Conservation (phyloP, 2,113 vertebrate genomes). For the Zosterops pallidus region DNA sequence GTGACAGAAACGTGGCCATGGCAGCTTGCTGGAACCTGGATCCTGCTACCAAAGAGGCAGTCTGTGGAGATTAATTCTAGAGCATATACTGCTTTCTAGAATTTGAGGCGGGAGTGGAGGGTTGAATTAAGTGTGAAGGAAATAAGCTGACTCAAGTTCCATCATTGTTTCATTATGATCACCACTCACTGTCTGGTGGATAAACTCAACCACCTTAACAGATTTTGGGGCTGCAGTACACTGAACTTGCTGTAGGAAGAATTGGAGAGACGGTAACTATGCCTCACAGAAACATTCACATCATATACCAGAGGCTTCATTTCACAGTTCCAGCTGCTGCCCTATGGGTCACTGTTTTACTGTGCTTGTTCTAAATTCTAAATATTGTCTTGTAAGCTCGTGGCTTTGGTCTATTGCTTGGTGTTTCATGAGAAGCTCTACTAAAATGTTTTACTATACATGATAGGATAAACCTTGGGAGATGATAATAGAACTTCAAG, state of each 20-base stretch:
- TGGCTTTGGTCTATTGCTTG: background rate
- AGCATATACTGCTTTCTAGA: background rate
- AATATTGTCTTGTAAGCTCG: background rate
- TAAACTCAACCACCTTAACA: background rate
- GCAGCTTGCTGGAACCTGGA: background rate
- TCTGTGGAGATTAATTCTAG: background rate
- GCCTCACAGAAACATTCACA: background rate
- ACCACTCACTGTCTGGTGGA: background rate
- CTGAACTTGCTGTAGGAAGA: background rate
- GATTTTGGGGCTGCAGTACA: background rate
- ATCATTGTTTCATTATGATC: background rate
- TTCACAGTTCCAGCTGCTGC: background rate
- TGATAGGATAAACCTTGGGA: background rate
- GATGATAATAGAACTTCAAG: background rate
- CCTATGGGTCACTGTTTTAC: background rate
- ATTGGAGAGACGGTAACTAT: fast-evolving
- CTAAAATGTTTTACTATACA: background rate
- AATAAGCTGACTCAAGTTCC: background rate
- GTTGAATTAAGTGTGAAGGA: background rate
- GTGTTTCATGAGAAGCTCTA: background rate
- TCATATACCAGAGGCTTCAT: background rate
- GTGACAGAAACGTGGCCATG: fast-evolving
- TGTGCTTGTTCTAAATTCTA: background rate
- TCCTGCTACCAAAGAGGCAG: background rate
- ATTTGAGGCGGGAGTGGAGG: background rate